Evolutionary conservation across 2,888 invertebrate species (phyloP).

Genomic region (Tetramorium bicarinatum): DNA sequence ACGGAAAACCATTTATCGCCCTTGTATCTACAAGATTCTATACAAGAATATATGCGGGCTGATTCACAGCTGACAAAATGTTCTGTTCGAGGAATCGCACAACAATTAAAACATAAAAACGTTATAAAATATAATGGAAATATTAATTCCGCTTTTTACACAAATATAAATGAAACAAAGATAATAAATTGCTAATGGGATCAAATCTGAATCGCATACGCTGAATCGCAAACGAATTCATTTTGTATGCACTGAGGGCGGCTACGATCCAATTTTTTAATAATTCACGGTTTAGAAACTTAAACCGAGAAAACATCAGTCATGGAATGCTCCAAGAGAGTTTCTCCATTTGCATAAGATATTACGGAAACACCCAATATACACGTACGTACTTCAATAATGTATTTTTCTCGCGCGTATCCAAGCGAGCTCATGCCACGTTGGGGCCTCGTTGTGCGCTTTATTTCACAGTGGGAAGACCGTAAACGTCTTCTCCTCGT

Average conservation of each 20-base stretch:
- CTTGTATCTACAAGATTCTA: constrained; percentile 23
- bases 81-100: neutral
- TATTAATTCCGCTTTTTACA: neutral
- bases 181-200: neutral
- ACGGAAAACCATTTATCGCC: constrained; percentile 53
- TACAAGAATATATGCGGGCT: neutral
- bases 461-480: constrained; percentile 63
- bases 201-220: neutral
- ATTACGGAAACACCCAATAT: constrained; percentile 24
- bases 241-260: neutral
- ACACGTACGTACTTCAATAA: constrained; percentile 20
- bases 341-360: constrained; percentile 6
- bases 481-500: constrained; percentile 68
- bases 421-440: neutral
- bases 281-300: constrained; percentile 4
- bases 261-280: neutral
- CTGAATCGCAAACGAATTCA: neutral
- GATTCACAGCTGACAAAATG: neutral
- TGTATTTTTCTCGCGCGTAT: neutral
- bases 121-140: neutral
- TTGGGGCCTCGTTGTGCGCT: constrained; percentile 66
- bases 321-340: neutral
- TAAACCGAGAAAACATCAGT: neutral
- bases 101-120: neutral
- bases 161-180: neutral